Evolutionary conservation across 2,797 vertebrate species (phyloP).

Genomic region (Notoglanidium macrostoma): DNA sequence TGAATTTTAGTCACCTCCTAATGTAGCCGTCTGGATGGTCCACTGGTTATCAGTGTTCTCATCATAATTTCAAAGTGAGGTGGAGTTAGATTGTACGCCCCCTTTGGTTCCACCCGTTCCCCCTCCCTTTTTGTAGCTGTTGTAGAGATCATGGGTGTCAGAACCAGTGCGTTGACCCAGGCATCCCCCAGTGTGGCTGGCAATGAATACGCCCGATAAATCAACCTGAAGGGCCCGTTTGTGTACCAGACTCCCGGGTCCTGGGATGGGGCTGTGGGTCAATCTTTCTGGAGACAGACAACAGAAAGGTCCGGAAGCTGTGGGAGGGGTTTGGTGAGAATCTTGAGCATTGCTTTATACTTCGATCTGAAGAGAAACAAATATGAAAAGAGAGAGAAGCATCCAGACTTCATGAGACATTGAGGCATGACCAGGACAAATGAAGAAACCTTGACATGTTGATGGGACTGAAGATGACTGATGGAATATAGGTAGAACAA

Average conservation of each 20-base stretch:
- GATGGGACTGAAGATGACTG: not conserved
- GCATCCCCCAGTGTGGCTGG: conserved; percentile 54
- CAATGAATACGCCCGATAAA: conserved; percentile 78
- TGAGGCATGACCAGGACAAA: conserved; percentile 33
- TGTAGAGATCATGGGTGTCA: conserved; percentile 54
- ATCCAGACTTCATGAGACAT: conserved; percentile 28
- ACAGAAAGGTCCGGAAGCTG: conserved; percentile 60
- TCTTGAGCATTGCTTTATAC: conserved; percentile 47
- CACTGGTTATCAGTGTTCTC: conserved; percentile 45
- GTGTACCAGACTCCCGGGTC: conserved; percentile 70
- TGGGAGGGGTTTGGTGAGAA: conserved; percentile 53
- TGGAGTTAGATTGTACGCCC: conserved; percentile 61
- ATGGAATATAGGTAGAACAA: conserved; percentile 13
- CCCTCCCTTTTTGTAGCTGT: conserved; percentile 55
- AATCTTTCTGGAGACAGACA: conserved; percentile 66
- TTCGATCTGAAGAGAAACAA: conserved; percentile 52
- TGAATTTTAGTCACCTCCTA: conserved; percentile 29
- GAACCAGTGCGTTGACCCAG: conserved; percentile 59
- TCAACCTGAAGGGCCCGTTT: conserved; percentile 78
- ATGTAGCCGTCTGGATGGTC: conserved; percentile 16
- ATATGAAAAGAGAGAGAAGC: conserved; percentile 50
- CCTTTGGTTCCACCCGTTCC: conserved; percentile 32
- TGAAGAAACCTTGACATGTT: conserved; percentile 37
- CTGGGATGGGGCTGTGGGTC: conserved; percentile 73
- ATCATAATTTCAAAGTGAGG: conserved; percentile 50